phyloP scores from a whole-genome alignment of 2,113 vertebrate species.

The Gobiocypris rarus region DNA sequence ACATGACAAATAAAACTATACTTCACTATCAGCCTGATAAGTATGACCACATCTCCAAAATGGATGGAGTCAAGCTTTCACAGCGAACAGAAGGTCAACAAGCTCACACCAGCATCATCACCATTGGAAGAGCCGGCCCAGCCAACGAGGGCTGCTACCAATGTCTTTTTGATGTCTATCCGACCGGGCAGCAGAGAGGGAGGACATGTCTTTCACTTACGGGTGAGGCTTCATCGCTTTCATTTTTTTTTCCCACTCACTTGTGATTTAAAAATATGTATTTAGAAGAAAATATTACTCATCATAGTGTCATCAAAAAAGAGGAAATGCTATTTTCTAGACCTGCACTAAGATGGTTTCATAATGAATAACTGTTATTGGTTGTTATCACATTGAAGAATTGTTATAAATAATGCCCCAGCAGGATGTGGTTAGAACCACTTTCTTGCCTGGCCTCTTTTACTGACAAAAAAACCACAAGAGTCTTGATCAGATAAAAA shows the following conservation, averaged over 20 bases:
- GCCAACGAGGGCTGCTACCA: slow-evolving; percentile 73
- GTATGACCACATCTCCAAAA: slow-evolving; percentile 40
- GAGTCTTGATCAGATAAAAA: slow-evolving; percentile 6
- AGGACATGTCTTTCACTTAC: slow-evolving; percentile 67
- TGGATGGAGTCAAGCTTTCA: slow-evolving; percentile 59
- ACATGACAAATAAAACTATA: slow-evolving; percentile 52
- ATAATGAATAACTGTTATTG: background rate
- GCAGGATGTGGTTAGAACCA: slow-evolving; percentile 31
- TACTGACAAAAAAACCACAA: background rate
- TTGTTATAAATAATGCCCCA: background rate
- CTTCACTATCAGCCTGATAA: slow-evolving; percentile 62
- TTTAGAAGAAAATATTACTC: background rate
- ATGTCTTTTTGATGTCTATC: slow-evolving; percentile 75
- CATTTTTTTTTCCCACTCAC: no score
- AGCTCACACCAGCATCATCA: slow-evolving; percentile 66
- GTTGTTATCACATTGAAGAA: background rate
- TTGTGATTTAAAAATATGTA: background rate
- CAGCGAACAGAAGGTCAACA: background rate
- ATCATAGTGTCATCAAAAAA: background rate
- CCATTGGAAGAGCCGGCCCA: slow-evolving; percentile 57
- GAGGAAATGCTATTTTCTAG: slow-evolving; percentile 11
- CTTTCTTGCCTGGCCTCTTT: background rate
- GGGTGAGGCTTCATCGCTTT: slow-evolving; percentile 66
- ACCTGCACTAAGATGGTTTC: background rate
- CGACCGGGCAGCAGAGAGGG: slow-evolving; percentile 63